Evolutionary conservation across 2,888 invertebrate genomes (phyloP).

Genomic region (Mylabris sibirica): DNA sequence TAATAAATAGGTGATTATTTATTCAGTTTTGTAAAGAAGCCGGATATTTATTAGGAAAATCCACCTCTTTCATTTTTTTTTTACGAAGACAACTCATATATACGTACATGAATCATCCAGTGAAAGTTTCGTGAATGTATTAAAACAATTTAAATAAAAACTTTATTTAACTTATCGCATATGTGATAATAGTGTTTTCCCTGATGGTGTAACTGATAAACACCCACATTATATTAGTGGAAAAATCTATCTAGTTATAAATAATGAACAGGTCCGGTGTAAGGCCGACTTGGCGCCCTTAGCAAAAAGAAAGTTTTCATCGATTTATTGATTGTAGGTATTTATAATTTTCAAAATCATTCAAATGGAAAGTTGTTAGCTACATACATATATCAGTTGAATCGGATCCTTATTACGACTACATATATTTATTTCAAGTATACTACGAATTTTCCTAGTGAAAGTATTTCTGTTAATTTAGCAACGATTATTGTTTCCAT

Average conservation of each 20-base stretch:
- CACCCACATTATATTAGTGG: not conserved
- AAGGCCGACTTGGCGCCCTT: not conserved
- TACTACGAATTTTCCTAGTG: constrained; percentile 24
- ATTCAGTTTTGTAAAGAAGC: not conserved
- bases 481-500: constrained; percentile 22
- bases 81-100: not conserved
- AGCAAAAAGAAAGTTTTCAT: constrained; percentile 9
- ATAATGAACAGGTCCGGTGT: not conserved
- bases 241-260: not conserved
- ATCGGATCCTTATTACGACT: no score
- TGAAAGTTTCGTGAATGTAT: not conserved
- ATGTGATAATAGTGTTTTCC: constrained; percentile 1
- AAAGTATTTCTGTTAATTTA: constrained; percentile 24
- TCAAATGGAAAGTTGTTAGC: not conserved
- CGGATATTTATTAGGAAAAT: constrained; percentile 2
- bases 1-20: constrained; percentile 1
- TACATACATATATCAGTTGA: no score
- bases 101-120: not conserved
- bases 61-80: not conserved
- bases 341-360: not conserved
- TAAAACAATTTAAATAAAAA: not conserved
- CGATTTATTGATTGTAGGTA: not conserved
- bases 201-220: not conserved
- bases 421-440: no score
- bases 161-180: not conserved